Evolutionary conservation across 2,113 vertebrate genomes (phyloP).

Genomic region (Sceloporus undulatus): DNA sequence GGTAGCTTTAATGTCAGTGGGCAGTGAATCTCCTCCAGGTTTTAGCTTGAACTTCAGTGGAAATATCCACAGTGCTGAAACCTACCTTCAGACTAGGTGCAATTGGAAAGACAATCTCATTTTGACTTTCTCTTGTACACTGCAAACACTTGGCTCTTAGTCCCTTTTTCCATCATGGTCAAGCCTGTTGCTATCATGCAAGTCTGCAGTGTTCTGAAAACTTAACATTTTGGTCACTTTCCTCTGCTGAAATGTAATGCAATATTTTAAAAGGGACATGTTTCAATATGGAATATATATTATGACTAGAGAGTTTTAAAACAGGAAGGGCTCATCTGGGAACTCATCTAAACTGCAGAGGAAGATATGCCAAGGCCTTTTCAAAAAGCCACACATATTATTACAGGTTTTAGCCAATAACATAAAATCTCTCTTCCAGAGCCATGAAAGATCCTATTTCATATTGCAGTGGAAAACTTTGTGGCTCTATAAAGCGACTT

Average conservation of each 20-base stretch:
- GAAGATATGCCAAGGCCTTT: slow-evolving; percentile 3
- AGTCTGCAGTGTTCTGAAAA: neutral
- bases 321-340: neutral
- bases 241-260: neutral
- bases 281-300: neutral
- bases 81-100: too few species aligned
- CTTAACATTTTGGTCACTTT: neutral
- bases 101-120: neutral
- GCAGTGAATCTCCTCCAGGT: too few species aligned
- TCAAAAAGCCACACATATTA: neutral
- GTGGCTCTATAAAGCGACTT: neutral
- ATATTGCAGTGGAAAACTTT: neutral
- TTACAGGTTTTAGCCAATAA: neutral
- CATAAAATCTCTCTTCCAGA: neutral
- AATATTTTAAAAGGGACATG: neutral
- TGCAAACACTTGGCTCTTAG: neutral
- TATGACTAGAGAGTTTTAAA: neutral
- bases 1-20: too few species aligned
- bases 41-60: too few species aligned
- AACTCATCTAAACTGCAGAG: neutral
- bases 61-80: too few species aligned
- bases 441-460: neutral
- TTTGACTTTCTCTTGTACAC: neutral
- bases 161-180: neutral
- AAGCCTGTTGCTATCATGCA: neutral